phyloP scores from a whole-genome alignment of 2,888 invertebrate species.

The Hipparchia semele region DNA sequence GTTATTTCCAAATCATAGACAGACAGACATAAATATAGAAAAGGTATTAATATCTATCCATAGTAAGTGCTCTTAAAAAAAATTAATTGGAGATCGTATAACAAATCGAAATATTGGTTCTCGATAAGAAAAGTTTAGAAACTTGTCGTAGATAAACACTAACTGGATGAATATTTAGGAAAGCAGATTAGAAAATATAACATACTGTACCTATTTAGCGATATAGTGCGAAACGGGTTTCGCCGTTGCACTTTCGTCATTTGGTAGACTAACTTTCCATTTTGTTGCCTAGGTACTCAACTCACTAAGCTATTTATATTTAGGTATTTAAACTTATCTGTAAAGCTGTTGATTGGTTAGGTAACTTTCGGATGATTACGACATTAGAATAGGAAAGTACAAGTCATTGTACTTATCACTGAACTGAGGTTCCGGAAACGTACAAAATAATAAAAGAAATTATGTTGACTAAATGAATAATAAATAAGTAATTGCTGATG shows the following conservation, averaged over 20 bases:
- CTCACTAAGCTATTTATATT: not conserved
- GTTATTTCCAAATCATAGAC: too few species aligned
- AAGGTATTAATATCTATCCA: too few species aligned
- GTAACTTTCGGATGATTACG: not conserved
- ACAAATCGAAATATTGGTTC: not conserved
- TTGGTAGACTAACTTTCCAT: slow-evolving; percentile 15
- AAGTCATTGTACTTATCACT: too few species aligned
- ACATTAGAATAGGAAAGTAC: not conserved
- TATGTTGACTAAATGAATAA: too few species aligned
- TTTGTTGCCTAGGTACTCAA: slow-evolving; percentile 2
- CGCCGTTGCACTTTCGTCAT: slow-evolving; percentile 4
- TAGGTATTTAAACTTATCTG: not conserved
- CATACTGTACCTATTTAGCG: slow-evolving; percentile 8
- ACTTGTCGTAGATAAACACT: slow-evolving; percentile 11
- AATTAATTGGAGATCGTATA: not conserved
- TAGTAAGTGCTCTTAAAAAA: not conserved
- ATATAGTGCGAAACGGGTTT: slow-evolving; percentile 17
- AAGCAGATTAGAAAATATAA: not conserved
- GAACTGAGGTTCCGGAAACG: too few species aligned
- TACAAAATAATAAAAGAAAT: too few species aligned
- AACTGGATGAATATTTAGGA: not conserved
- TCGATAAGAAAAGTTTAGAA: not conserved
- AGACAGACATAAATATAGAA: too few species aligned
- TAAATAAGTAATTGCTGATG: too few species aligned
- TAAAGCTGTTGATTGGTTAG: not conserved